Percentiles rank a stretch among this genome's conserved stretches.
Conservation (phyloP, 64 coral and sea anemone genomes). For the Hydrozoanthus tunicans region DNA sequence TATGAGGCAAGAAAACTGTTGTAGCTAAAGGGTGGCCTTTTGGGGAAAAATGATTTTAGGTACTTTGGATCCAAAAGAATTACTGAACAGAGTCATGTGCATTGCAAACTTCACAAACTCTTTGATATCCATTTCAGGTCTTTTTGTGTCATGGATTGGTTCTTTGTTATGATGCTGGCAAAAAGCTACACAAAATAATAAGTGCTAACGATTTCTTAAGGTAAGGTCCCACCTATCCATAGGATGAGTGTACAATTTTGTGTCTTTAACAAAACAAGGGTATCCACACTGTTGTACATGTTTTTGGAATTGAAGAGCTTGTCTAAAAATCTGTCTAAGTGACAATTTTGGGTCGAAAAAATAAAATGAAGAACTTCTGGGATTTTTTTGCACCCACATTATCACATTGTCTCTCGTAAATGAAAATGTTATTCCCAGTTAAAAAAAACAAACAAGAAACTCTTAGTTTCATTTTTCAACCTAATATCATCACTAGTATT, state of each 20-base stretch:
- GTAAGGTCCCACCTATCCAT: neutral
- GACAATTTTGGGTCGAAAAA: too few species aligned
- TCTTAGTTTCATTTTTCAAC: too few species aligned
- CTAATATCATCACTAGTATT: too few species aligned
- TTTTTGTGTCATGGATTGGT: slow-evolving; percentile 44
- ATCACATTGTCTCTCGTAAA: too few species aligned
- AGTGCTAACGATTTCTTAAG: slow-evolving; percentile 42
- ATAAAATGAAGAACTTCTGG: too few species aligned
- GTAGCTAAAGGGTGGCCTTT: neutral
- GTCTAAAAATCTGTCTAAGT: too few species aligned
- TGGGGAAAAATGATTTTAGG: neutral
- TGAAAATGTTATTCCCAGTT: too few species aligned
- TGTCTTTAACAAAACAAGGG: neutral
- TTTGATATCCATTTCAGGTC: slow-evolving; percentile 4
- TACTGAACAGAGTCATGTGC: neutral
- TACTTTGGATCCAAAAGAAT: neutral
- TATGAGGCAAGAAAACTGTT: neutral
- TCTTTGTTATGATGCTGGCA: neutral
- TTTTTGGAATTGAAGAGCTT: too few species aligned
- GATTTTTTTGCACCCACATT: too few species aligned
- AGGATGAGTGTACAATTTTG: neutral
- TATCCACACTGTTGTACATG: neutral
- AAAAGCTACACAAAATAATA: neutral
- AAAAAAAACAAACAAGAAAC: too few species aligned
- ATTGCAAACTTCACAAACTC: too few species aligned